Evolutionary conservation across 2,888 invertebrate genomes (phyloP).

Genomic region (Pasiphila rectangulata): DNA sequence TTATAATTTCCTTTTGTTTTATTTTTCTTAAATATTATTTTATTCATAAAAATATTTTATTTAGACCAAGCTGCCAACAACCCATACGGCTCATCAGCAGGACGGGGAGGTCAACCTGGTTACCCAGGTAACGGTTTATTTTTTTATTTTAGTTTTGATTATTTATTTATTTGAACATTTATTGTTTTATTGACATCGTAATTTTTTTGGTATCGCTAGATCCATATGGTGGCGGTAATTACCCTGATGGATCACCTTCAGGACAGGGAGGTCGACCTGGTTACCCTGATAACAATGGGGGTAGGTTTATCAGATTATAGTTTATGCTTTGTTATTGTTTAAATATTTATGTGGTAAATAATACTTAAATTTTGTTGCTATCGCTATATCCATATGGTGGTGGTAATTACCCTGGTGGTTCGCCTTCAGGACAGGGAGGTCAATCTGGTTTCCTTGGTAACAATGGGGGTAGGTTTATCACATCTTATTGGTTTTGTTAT

Average conservation of each 20-base stretch:
- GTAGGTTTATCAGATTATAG: background rate
- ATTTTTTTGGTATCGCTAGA: conserved; percentile 2
- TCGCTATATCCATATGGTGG: no score
- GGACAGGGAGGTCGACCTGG: background rate
- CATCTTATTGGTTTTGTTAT: background rate
- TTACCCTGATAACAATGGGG: background rate
- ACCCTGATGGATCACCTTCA: background rate
- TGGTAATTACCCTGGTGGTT: conserved; percentile 7
- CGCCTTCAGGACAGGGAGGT: conserved; percentile 8
- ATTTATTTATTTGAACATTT: background rate
- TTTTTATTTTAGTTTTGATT: background rate
- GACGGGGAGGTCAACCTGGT: conserved; percentile 12
- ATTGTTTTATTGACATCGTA: conserved; percentile 2
- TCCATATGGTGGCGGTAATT: background rate
- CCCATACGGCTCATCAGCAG: conserved; percentile 8
- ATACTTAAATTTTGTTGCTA: no score
- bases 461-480: no score
- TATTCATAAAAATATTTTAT: conserved; percentile 7
- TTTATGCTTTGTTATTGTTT: background rate
- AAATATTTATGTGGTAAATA: no score
- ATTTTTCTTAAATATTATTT: background rate
- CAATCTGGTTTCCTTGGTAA: conserved; percentile 13
- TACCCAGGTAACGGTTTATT: conserved; percentile 10
- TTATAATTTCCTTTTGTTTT: background rate
- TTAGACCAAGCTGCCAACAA: conserved; percentile 17